phyloP scores from a whole-genome alignment of 2,113 vertebrate species.

The Turdus rufiventris region DNA sequence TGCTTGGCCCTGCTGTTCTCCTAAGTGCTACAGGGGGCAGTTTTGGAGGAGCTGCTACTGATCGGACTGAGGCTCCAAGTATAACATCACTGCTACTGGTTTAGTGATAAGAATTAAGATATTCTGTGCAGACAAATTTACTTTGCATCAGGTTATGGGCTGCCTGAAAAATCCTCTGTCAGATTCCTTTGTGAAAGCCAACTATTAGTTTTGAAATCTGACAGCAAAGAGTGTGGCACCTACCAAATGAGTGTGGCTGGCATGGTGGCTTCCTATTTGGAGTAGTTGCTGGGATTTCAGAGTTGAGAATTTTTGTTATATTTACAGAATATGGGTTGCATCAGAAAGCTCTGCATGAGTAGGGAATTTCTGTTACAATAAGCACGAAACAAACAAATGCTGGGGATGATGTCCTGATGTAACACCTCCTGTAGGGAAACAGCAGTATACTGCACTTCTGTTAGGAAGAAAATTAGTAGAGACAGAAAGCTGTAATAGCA shows the following conservation, averaged over 20 bases:
- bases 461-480: background rate
- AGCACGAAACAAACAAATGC: background rate
- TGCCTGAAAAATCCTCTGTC: background rate
- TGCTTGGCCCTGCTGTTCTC: background rate
- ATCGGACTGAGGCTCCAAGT: background rate
- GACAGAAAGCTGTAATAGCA: background rate
- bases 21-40: background rate
- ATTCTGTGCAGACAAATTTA: background rate
- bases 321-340: background rate
- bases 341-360: background rate
- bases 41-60: background rate
- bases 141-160: background rate
- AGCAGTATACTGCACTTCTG: background rate
- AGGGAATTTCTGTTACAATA: background rate
- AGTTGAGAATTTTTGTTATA: background rate
- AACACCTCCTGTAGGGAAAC: background rate
- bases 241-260: background rate
- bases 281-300: background rate
- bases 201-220: background rate
- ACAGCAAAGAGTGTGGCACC: background rate
- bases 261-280: background rate
- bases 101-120: background rate
- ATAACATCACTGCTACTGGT: background rate
- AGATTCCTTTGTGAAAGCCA: background rate
- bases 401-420: background rate